phyloP scores from a whole-genome alignment of 2,888 invertebrate species.

The Argyresthia goedartella region DNA sequence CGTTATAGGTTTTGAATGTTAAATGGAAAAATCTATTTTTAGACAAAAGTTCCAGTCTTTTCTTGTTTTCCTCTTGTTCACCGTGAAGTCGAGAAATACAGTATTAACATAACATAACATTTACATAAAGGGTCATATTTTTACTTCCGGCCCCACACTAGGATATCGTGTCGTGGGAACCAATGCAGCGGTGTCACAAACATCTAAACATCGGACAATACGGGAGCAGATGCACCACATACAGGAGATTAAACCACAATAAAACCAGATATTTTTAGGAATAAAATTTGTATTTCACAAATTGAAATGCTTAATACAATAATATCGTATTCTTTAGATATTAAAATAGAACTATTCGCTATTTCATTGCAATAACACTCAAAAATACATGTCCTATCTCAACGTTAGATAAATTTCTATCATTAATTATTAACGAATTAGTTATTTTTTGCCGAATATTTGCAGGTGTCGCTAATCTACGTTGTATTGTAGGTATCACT shows the following conservation, averaged over 20 bases:
- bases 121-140: too few relatives aligned
- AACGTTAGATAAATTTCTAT: slow-evolving; percentile 48
- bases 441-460: slow-evolving; percentile 23
- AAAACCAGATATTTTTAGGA: slow-evolving; percentile 50
- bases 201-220: too few relatives aligned
- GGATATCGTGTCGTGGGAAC: too few relatives aligned
- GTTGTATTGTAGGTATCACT: slow-evolving; percentile 18
- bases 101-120: too few relatives aligned
- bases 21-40: too few relatives aligned
- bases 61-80: too few relatives aligned
- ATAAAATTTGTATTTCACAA: slow-evolving; percentile 68
- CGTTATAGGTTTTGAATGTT: too few relatives aligned
- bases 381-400: slow-evolving; percentile 57
- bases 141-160: too few relatives aligned
- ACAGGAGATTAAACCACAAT: slow-evolving; percentile 15
- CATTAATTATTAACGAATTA: slow-evolving; percentile 21
- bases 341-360: slow-evolving; percentile 65
- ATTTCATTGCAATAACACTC: slow-evolving; percentile 57
- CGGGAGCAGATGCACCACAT: too few relatives aligned
- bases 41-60: too few relatives aligned
- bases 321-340: slow-evolving; percentile 13
- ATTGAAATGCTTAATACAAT: slow-evolving; percentile 52
- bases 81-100: too few relatives aligned
- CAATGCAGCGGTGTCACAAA: too few relatives aligned
- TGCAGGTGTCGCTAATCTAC: slow-evolving; percentile 19